Conservation (phyloP, 2,113 vertebrate species). For the Terrapene triunguis region DNA sequence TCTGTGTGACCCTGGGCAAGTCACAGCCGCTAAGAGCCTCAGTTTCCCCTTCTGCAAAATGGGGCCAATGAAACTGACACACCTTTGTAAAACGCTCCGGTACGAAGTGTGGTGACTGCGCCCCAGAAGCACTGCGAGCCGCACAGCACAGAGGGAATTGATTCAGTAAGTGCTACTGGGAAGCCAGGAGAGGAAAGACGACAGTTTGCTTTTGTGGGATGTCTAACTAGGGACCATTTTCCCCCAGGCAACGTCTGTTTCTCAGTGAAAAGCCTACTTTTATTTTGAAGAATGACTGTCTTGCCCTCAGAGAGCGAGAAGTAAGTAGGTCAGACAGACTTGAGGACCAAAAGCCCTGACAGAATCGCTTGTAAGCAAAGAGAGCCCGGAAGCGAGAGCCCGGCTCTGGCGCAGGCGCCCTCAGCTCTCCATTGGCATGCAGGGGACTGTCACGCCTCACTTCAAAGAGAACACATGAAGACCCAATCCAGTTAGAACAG, state of each 20-base stretch:
- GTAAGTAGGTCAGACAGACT: slow-evolving; percentile 24
- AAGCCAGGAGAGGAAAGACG: not conserved
- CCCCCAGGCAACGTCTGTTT: not conserved
- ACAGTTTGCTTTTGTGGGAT: not conserved
- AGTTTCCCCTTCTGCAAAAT: not conserved
- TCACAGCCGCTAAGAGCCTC: rapidly evolving
- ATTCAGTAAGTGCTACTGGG: not conserved
- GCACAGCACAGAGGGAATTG: not conserved
- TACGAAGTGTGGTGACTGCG: not conserved
- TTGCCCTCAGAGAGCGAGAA: slow-evolving; percentile 32
- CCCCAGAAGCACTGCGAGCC: rapidly evolving
- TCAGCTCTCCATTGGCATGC: rapidly evolving
- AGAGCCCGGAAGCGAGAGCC: slow-evolving; percentile 18
- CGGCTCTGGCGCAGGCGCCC: slow-evolving; percentile 1
- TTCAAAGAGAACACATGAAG: not conserved
- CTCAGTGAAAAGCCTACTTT: slow-evolving; percentile 4
- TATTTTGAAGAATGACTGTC: slow-evolving; percentile 5
- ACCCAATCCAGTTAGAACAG: not conserved
- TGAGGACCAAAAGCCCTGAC: not conserved
- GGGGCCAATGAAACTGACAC: not conserved
- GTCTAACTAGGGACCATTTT: not conserved
- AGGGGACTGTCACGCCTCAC: not conserved
- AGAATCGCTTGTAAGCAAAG: slow-evolving; percentile 9
- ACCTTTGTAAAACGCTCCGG: not conserved
- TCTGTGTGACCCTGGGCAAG: not conserved